Evolutionary conservation across 2,113 vertebrate genomes (phyloP), one percentile per base, ranked within the genome.

Genomic region (Xiphorhynchus elegans): DNA sequence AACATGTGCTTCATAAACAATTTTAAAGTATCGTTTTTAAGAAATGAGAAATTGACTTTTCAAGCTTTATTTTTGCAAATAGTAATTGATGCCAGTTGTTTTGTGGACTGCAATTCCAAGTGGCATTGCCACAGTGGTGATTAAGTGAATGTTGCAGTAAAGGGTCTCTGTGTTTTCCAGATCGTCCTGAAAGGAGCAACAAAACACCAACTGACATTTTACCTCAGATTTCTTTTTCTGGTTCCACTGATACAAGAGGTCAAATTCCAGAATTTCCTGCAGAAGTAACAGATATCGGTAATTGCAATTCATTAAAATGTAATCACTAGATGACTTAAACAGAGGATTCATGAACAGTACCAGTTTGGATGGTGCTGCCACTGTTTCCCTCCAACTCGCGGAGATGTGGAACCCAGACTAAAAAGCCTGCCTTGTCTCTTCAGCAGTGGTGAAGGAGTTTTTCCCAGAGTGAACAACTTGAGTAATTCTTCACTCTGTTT

Each of bases 241-340:
- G 74, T 85, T 96, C 94, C 46, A 56, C 49, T 95, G 96, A 94
- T 87, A 92, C 91, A 66, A 97, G 97, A 98, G 96, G 93, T 87
- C 95, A 95, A 58, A 39, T 89, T 69, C 78, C 97, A 96, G 97
- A 97, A 95, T 91, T 78, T 94, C 88, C 96, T 76, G 40, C 89
- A 86, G 98, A 98, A 95, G 78, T 92, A 79, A 97, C 97, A 90
- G 98, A 97, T 82, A 97, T 98, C 86, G 98, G 98, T 98, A 98
- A 98, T 78, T 90, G 63, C 13, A 47, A 2, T 87, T 81, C 2
- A 46, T 75, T 86, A 56, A 60, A 88, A 50, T 21, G 21, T 50
- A 44, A 88, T 73, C 8, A 18, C 35, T 85, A 44, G 42, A 9
- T 79, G 8, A 50, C 19, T 53, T 72, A 44, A 66, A 31, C 10